Percentiles rank a stretch among this genome's conserved stretches.
phyloP scores from a whole-genome alignment of 2,113 vertebrate species.

The Gopherus flavomarginatus region DNA sequence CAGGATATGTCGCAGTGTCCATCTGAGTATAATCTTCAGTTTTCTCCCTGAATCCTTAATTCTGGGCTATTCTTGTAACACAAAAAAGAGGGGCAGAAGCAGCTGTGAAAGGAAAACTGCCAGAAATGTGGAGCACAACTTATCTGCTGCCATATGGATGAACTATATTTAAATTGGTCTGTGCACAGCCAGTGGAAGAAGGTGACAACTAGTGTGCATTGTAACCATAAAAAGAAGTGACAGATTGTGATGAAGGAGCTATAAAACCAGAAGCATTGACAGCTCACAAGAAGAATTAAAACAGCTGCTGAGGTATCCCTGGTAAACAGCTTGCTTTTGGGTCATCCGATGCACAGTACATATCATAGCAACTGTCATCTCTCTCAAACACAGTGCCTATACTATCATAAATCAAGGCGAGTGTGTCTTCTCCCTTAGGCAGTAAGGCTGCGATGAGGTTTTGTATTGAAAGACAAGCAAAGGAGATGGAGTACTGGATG shows the following conservation, averaged over 20 bases:
- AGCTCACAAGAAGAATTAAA: not conserved
- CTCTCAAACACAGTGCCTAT: not conserved
- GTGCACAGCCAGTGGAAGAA: not conserved
- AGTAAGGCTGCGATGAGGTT: fast-evolving
- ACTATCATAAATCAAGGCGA: not conserved
- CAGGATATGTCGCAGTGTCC: not conserved
- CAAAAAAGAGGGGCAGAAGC: not conserved
- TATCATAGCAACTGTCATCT: slow-evolving; percentile 24
- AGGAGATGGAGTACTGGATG: fast-evolving
- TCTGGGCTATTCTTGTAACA: not conserved
- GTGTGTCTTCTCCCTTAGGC: fast-evolving
- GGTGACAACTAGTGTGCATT: not conserved
- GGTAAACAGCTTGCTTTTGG: not conserved
- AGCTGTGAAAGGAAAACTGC: not conserved
- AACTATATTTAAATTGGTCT: not conserved
- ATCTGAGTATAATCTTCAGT: fast-evolving
- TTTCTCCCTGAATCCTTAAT: not conserved
- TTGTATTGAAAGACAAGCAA: not conserved
- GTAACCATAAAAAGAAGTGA: slow-evolving; percentile 41
- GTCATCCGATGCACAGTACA: not conserved
- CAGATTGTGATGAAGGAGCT: slow-evolving; percentile 71
- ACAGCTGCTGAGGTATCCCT: slow-evolving; percentile 65
- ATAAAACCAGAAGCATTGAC: slow-evolving; percentile 51
- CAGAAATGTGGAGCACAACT: fast-evolving
- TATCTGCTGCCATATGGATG: slow-evolving; percentile 13